A percentile compares a stretch with the other conserved stretches of the same genome.
Conservation (phyloP, 2,113 vertebrate species). For the Anoura caudifer region DNA sequence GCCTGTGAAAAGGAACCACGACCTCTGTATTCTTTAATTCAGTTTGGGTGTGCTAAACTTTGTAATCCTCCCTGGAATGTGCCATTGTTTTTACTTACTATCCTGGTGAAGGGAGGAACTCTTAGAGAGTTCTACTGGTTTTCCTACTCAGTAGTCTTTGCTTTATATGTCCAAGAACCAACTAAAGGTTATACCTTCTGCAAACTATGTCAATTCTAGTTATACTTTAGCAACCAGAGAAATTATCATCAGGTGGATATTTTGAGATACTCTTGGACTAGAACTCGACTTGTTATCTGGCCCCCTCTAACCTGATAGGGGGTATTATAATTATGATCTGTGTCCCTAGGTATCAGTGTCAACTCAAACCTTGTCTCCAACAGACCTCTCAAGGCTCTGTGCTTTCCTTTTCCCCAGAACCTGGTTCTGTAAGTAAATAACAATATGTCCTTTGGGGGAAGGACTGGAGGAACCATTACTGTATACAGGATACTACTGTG, state of each 20-base stretch:
- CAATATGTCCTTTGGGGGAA: background rate
- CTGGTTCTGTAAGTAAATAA: background rate
- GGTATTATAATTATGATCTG: background rate
- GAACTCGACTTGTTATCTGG: background rate
- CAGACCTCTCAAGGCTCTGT: background rate
- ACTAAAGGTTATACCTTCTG: background rate
- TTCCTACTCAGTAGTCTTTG: background rate
- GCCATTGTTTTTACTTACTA: background rate
- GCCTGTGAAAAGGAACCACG: background rate
- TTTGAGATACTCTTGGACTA: background rate
- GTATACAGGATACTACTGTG: background rate
- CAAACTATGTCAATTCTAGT: background rate
- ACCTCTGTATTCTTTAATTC: background rate
- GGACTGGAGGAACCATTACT: background rate
- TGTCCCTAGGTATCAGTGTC: background rate
- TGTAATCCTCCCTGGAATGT: background rate
- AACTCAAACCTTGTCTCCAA: background rate
- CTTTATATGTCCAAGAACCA: background rate
- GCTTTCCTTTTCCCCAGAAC: background rate
- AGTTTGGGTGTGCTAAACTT: background rate
- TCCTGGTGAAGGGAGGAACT: background rate
- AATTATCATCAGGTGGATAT: background rate
- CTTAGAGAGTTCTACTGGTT: background rate
- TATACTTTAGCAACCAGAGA: background rate
- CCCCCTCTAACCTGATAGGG: background rate